Base-by-base conservation (phyloP, 1,140 invertebrate species). In the Pseudomyrmex sp. region DNA sequence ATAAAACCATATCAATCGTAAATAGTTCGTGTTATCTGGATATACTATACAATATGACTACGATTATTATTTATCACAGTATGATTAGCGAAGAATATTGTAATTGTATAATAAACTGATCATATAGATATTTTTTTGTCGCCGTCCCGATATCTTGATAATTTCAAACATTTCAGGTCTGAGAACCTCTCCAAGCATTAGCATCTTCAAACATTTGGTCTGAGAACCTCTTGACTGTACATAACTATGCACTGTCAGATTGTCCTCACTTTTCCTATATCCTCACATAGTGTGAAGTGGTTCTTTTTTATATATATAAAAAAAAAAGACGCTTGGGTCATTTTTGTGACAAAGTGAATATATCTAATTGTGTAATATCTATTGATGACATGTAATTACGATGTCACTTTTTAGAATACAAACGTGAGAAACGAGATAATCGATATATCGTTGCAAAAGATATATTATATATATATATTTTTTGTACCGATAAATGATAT, bases 81-180 rank as follows among this genome's bases (percentile, higher is more conserved):
- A 93, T 92, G 85, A 92, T 91, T 94, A 94, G 93, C 91, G 44
- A 91, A 92, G 72, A 89, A 92, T 90, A 93, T 92, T 94, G 93
- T 94, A 94, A 93, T 94, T 94, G 92, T 94, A 94, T 93, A 94
- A 94, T 94, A 94, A 94, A 94, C 85, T 93, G 91, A 87, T 93
- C 91, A 93, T 35, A 35, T 94, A 93, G 92, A 92, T 89, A 80
- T 48, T 80, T 44, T 20, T 20, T n/a, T 62, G 13, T 15, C 63
- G 10, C 18, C 63, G 10, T 63, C 9, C n/a, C 8, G 2, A 68
- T 68, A 35, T 18, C 15, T 46, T 58, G 15, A 12, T 70, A 20
- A 72, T 13, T 15, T 72, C 8, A 18, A 54, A 18, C 18, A 18
- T 18, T 18, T 18, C 18, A 18, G 18, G 0, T 18, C 18, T 18